Percentiles rank a stretch among this genome's conserved stretches.
These are phyloP conservation scores for Amblyraja radiata DNA, from an alignment of 2,797 vertebrate species.

Conservation along the genomic window DNA sequence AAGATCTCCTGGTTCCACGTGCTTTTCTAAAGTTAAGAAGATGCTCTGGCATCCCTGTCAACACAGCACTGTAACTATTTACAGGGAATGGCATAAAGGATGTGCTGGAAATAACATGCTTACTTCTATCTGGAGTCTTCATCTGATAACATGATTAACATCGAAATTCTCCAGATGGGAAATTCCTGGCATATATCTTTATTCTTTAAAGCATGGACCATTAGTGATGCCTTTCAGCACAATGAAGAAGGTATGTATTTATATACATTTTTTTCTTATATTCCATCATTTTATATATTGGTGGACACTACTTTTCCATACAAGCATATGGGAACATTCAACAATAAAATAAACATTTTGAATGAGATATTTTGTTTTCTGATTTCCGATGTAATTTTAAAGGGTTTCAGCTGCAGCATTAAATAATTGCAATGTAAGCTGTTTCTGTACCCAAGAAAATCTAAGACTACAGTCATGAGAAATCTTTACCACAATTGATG, in stretches of 20 bases:
- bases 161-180: neutral
- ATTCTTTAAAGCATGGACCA: neutral
- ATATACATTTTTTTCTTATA: neutral
- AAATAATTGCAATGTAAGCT: neutral
- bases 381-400: neutral
- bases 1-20: neutral
- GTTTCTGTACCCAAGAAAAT: neutral
- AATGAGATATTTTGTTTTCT: neutral
- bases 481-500: neutral
- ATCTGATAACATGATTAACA: neutral
- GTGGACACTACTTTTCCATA: neutral
- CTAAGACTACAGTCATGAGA: neutral
- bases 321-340: neutral
- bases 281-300: neutral
- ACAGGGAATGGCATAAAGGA: neutral
- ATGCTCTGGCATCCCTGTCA: neutral
- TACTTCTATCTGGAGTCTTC: neutral
- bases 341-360: neutral
- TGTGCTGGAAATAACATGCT: neutral
- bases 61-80: neutral
- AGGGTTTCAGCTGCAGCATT: neutral
- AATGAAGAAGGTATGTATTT: neutral
- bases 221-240: neutral
- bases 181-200: neutral
- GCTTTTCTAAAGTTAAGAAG: neutral